Percentiles rank a stretch among this genome's conserved stretches.
phyloP scores from a whole-genome alignment of 1,140 invertebrate species.

The Drosophila pectinifera region DNA sequence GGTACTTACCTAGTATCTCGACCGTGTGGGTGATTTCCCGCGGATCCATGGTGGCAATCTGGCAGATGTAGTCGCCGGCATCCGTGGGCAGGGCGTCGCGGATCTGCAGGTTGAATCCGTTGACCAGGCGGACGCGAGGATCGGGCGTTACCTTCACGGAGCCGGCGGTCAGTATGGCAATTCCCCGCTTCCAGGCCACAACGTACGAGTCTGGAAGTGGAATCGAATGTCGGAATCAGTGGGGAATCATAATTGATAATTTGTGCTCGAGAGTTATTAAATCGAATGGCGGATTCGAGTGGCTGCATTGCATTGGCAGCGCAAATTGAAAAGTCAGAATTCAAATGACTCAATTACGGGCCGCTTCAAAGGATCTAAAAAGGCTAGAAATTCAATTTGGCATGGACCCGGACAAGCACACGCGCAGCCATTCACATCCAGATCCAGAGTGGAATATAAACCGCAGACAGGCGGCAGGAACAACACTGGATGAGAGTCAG shows the following conservation, averaged over 20 bases:
- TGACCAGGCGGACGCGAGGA: constrained; percentile 86
- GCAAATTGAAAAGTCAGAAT: constrained; percentile 81
- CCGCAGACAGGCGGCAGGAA: constrained; percentile 48
- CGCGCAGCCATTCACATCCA: constrained; percentile 14
- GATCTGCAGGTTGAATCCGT: constrained; percentile 87
- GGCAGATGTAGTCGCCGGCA: constrained; percentile 88
- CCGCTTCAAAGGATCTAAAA: constrained; percentile 81
- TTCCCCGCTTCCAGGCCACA: constrained; percentile 87
- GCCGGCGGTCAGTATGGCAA: constrained; percentile 87
- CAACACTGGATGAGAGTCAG: constrained; percentile 45
- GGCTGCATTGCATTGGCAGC: constrained; percentile 33
- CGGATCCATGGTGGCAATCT: constrained; percentile 87
- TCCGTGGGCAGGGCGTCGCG: constrained; percentile 86
- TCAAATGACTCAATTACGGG: constrained; percentile 81
- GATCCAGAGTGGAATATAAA: constrained; percentile 48
- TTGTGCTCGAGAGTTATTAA: constrained; percentile 71
- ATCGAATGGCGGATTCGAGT: constrained; percentile 46
- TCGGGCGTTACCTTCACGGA: constrained; percentile 87
- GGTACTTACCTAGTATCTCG: constrained; percentile 87
- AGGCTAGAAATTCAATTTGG: constrained; percentile 82
- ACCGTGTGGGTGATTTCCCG: constrained; percentile 87
- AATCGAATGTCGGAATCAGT: constrained; percentile 24
- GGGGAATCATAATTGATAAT: constrained; percentile 59
- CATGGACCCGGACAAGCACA: constrained; percentile 62
- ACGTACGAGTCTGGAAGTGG: constrained; percentile 85